A percentile compares a stretch with the other conserved stretches of the same genome.
Conservation (phyloP, 2,113 vertebrate genomes). For the Carettochelys insculpta region DNA sequence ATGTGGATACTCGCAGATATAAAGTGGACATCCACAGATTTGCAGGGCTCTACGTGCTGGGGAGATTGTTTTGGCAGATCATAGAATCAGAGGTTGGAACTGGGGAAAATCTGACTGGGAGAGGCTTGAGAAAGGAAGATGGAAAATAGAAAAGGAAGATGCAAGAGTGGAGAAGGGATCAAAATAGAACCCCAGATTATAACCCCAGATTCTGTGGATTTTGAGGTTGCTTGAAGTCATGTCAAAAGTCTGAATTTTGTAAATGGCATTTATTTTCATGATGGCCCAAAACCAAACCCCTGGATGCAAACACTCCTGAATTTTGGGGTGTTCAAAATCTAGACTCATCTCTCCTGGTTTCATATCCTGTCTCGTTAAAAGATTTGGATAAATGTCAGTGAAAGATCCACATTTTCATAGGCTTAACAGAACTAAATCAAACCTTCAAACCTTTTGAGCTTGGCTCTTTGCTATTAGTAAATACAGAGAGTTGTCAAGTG, state of each 20-base stretch:
- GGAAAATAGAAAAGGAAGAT: not conserved
- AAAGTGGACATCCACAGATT: too few relatives aligned
- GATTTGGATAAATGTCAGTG: not conserved
- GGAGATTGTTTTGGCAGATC: not conserved
- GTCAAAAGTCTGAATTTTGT: not conserved
- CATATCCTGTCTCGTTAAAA: not conserved
- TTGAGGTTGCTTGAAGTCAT: not conserved
- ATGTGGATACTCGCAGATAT: too few relatives aligned
- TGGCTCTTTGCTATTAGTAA: conserved; percentile 33
- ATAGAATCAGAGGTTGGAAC: not conserved
- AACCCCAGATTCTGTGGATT: not conserved
- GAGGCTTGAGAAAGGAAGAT: not conserved
- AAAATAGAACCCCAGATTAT: not conserved
- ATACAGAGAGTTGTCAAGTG: conserved; percentile 15
- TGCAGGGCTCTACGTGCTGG: not conserved
- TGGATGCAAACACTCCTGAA: not conserved
- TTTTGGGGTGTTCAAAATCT: not conserved
- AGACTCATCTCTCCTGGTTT: not conserved
- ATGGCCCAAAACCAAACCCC: not conserved
- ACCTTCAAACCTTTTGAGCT: not conserved
- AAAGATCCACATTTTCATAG: not conserved
- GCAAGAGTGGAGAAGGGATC: not conserved
- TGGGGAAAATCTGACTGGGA: not conserved
- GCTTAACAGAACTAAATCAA: conserved; percentile 22
- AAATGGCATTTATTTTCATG: not conserved